Conservation (phyloP, 2,888 invertebrate species). For the Sarcophaga caerulescens region DNA sequence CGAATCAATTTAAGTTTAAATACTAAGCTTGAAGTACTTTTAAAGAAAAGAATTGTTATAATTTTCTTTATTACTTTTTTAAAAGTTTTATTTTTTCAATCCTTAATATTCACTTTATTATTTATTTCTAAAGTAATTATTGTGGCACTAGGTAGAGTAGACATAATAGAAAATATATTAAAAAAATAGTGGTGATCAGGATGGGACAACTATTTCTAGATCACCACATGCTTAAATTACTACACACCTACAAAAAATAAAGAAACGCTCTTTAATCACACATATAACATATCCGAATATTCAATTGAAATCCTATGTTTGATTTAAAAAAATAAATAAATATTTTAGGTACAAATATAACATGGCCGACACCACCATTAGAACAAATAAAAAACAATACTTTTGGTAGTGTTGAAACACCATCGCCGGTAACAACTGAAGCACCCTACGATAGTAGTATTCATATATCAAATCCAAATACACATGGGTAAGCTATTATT, state of each 20-base stretch:
- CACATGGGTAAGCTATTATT: slow-evolving; percentile 77
- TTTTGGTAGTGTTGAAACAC: slow-evolving; percentile 80
- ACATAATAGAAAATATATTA: slow-evolving; percentile 39
- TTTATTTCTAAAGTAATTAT: slow-evolving; percentile 35
- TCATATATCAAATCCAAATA: slow-evolving; percentile 80
- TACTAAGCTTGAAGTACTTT: too few relatives aligned
- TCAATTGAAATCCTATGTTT: background rate
- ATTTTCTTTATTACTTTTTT: background rate
- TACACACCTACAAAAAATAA: slow-evolving; percentile 41
- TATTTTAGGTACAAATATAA: slow-evolving; percentile 78
- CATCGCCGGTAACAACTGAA: slow-evolving; percentile 80
- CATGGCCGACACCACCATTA: slow-evolving; percentile 79
- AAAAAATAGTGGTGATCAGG: slow-evolving; percentile 66
- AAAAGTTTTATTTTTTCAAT: slow-evolving; percentile 23
- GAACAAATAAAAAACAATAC: slow-evolving; percentile 80
- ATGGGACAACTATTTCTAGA: slow-evolving; percentile 67
- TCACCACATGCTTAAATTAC: slow-evolving; percentile 65
- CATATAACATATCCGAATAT: slow-evolving; percentile 33
- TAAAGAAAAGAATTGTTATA: background rate
- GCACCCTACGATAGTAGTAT: slow-evolving; percentile 76
- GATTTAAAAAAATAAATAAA: background rate
- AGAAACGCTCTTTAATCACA: slow-evolving; percentile 28
- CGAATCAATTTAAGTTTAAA: too few relatives aligned
- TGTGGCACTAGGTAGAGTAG: slow-evolving; percentile 67
- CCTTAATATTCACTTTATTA: slow-evolving; percentile 5